Base-by-base conservation (phyloP, 2,797 vertebrate species). In the Cirrhinus molitorella region DNA sequence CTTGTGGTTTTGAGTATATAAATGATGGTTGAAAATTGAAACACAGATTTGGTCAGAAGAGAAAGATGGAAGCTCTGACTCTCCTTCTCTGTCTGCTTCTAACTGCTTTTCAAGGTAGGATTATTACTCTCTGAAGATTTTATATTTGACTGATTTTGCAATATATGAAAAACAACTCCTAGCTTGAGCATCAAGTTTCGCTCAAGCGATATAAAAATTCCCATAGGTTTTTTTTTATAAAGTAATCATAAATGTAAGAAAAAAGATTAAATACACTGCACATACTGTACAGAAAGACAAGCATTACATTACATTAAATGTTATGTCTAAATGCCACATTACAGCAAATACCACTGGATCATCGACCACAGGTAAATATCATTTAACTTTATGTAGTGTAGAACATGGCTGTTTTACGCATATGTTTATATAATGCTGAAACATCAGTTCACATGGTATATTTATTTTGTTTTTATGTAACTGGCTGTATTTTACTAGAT, bases 1-100 rank as follows among this genome's bases (percentile, higher is more conserved):
- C 14, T 45, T 13, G 37, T 61, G n/a, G 3, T 63, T 63, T 40
- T 17, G 74, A 61, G 14, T 77, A 63, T 77, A 77, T 28, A 77
- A 63, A 11, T 45, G 8, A 45, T 63, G 40, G 19, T 4, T 19
- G 23, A 63, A 61, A 77, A 16, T 34, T 45, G 2, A 28, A 45
- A 21, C 9, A n/a, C n/a, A n/a, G n/a, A n/a, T n/a, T 40, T 25
- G 37, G 12, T 40, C 16, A 28, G 34, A 75, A 40, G 51, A 28
- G 9, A 77, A 77, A 21, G 37, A 77, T 77, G 74, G 40, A 61
- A 45, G 37, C 14, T 6, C 74, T 4, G 9, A 17, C 23, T 45
- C 4, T 45, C 40, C 23, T 77, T 63, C 14, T 76, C n/a, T 76
- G 8, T 43, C 14, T 76, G 37, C 23, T 76, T 25, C 53, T 76